Evolutionary conservation across 2,888 invertebrate species (phyloP).

Genomic region (Conops quadrifasciatus): DNA sequence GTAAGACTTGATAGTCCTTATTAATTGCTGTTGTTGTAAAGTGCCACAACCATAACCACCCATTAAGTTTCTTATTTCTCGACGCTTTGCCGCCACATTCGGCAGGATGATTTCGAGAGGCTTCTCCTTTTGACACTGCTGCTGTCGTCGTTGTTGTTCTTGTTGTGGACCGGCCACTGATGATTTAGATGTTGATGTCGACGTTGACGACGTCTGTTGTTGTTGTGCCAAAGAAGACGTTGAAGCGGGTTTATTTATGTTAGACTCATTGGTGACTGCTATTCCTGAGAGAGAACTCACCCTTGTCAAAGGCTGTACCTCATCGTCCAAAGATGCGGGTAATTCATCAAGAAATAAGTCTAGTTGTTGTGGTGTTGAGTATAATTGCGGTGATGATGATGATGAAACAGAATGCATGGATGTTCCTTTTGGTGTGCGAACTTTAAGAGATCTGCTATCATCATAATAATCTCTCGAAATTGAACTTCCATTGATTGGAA

Average conservation of each 20-base stretch:
- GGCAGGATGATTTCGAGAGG: conserved; percentile 24
- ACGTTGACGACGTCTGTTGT: not conserved
- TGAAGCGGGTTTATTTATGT: not conserved
- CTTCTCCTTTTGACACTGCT: conserved; percentile 17
- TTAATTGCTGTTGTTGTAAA: conserved; percentile 23
- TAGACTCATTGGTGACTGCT: not conserved
- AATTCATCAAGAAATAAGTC: not conserved
- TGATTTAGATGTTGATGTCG: conserved; percentile 3
- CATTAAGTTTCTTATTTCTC: conserved; percentile 16
- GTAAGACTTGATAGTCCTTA: conserved; percentile 24
- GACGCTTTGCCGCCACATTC: conserved; percentile 19
- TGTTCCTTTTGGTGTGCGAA: not conserved
- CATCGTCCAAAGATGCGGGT: not conserved
- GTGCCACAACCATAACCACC: conserved; percentile 3
- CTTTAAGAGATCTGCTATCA: not conserved
- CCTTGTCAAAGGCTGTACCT: not conserved
- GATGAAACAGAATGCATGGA: not conserved
- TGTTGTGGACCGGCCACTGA: conserved; percentile 36
- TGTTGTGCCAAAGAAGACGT: not conserved
- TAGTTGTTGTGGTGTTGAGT: not conserved
- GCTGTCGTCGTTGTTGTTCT: conserved; percentile 14
- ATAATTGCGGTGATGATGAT: not conserved
- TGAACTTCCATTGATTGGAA: not conserved
- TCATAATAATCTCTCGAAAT: not conserved
- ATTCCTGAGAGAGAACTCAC: not conserved